A percentile compares a stretch with the other conserved stretches of the same genome.
Evolutionary conservation across 2,797 vertebrate species (phyloP).

Genomic region (Allobates femoralis): DNA sequence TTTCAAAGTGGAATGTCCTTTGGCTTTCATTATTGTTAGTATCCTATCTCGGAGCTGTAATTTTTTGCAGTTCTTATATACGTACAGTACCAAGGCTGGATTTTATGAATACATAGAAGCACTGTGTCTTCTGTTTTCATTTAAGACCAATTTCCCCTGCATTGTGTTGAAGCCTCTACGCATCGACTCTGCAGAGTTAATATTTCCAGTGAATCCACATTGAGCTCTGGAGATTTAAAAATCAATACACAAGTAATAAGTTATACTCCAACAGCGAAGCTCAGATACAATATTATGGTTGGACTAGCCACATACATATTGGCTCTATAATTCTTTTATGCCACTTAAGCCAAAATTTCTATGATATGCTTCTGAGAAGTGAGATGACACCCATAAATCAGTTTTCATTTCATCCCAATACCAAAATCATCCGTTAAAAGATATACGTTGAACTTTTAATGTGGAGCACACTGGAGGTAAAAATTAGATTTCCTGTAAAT

Average conservation of each 20-base stretch:
- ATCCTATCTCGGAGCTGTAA: not conserved
- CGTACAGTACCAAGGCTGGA: not conserved
- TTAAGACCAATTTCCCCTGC: constrained; percentile 65
- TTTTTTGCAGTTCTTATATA: not conserved
- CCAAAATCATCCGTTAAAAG: constrained; percentile 45
- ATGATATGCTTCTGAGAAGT: constrained; percentile 64
- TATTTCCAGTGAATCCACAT: constrained; percentile 64
- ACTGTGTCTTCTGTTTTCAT: constrained; percentile 58
- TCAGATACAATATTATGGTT: constrained; percentile 65
- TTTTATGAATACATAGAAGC: not conserved
- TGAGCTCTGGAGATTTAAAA: constrained; percentile 63
- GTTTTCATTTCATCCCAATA: constrained; percentile 45
- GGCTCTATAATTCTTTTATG: constrained; percentile 55
- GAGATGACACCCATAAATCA: constrained; percentile 54
- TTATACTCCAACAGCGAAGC: constrained; percentile 66
- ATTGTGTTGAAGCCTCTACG: constrained; percentile 51
- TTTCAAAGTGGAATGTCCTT: not conserved
- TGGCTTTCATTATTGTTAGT: not conserved
- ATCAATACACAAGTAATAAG: constrained; percentile 66
- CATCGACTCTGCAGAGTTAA: constrained; percentile 63
- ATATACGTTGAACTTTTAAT: constrained; percentile 31
- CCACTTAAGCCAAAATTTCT: constrained; percentile 50
- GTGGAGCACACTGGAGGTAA: constrained; percentile 8
- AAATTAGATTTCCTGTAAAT: constrained; percentile 41
- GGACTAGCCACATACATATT: constrained; percentile 56